Conservation (phyloP, 2,797 vertebrate species). For the Aldrovandia affinis region DNA sequence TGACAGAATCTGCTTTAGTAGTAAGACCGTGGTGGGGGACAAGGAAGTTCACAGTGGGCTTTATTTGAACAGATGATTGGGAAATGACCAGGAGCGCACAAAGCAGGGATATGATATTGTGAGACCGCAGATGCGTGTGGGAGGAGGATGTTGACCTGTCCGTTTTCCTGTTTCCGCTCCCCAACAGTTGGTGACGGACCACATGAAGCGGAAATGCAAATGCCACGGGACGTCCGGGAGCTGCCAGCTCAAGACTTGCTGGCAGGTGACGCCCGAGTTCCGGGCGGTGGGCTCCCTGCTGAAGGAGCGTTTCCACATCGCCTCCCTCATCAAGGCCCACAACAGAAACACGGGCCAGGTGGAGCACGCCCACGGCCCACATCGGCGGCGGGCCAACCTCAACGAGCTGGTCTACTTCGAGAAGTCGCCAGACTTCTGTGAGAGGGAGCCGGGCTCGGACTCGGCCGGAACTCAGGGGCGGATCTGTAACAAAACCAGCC, state of each 20-base stretch:
- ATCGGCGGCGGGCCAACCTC: constrained; percentile 81
- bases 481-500: constrained; percentile 97
- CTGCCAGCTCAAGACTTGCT: constrained; percentile 98
- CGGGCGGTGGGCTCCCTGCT: constrained; percentile 89
- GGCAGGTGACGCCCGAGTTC: constrained; percentile 98
- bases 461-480: constrained; percentile 91
- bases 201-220: constrained; percentile 98
- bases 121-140: constrained; percentile 2
- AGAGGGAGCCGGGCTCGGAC: constrained; percentile 87
- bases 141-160: constrained; percentile 19
- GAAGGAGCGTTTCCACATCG: constrained; percentile 90
- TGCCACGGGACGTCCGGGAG: constrained; percentile 97
- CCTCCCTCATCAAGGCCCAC: constrained; percentile 93
- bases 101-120: not conserved
- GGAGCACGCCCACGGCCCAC: constrained; percentile 77
- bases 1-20: not conserved
- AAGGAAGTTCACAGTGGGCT: not conserved
- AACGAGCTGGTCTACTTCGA: constrained; percentile 94
- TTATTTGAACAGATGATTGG: not conserved
- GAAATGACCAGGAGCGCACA: not conserved
- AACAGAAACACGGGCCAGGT: constrained; percentile 95
- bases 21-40: not conserved
- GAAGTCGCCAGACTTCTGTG: constrained; percentile 96
- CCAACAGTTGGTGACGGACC: constrained; percentile 90
- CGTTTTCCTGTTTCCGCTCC: constrained; percentile 6